Evolutionary conservation across 2,113 vertebrate species (phyloP).

Genomic region (Hassar affinis): DNA sequence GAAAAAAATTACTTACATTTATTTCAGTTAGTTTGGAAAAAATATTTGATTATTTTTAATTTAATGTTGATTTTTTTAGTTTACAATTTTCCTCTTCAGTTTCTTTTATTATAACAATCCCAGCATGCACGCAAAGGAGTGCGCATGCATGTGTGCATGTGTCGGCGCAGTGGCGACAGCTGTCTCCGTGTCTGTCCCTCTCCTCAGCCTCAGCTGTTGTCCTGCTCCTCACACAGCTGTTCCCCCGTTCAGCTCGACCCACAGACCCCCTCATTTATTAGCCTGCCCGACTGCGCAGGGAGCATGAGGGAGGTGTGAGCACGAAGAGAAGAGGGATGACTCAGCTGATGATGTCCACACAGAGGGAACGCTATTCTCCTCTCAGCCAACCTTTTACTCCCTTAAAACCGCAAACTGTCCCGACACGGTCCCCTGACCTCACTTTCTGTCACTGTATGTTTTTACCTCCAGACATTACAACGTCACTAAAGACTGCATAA

Average conservation of each 20-base stretch:
- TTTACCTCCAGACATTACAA: not conserved
- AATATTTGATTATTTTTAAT: not conserved
- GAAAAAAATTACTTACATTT: too few relatives aligned
- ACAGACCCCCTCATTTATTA: conserved; percentile 81
- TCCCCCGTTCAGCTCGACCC: conserved; percentile 72
- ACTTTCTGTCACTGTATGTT: conserved; percentile 1
- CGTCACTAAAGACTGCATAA: not conserved
- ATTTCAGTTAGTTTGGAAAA: not conserved
- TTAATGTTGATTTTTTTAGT: not conserved
- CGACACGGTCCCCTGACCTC: not conserved
- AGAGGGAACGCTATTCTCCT: conserved; percentile 32
- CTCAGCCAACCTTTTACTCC: conserved; percentile 8
- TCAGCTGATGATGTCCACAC: conserved; percentile 69
- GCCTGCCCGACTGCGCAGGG: conserved; percentile 61
- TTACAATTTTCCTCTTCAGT: too few relatives aligned
- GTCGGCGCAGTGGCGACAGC: conserved; percentile 82
- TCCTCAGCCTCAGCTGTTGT: conserved; percentile 88
- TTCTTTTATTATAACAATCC: not conserved
- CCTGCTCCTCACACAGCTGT: conserved; percentile 89
- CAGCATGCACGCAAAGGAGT: not conserved
- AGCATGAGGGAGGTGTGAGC: conserved; percentile 30
- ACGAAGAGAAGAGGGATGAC: conserved; percentile 63
- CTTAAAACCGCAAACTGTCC: conserved; percentile 3
- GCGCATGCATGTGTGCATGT: conserved; percentile 4
- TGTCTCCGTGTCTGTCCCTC: conserved; percentile 75